Percentiles rank a stretch among this genome's conserved stretches.
These are phyloP conservation scores for Globicephala melas DNA, from an alignment of 2,113 vertebrate genomes.

Conservation along the genomic window DNA sequence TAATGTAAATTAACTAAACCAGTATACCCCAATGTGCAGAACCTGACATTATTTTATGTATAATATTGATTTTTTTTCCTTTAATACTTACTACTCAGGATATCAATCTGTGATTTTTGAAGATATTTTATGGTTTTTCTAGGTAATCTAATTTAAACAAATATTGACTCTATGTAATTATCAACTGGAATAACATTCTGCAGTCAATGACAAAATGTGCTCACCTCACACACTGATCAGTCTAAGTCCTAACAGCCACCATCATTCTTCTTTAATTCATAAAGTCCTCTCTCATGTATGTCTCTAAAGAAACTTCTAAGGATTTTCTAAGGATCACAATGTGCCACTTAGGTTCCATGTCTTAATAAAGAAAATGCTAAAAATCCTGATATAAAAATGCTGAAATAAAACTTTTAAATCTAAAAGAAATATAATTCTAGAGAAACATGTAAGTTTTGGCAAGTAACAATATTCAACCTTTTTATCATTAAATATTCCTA, in stretches of 20 bases:
- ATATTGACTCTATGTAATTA: neutral
- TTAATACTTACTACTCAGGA: neutral
- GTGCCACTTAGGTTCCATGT: neutral
- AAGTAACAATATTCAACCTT: neutral
- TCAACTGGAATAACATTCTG: neutral
- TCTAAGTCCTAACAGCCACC: neutral
- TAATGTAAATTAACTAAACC: neutral
- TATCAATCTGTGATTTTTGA: neutral
- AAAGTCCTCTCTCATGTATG: neutral
- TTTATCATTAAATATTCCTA: neutral
- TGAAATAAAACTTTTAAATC: neutral
- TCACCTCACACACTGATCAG: neutral
- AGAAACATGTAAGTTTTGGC: neutral
- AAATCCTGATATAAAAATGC: neutral
- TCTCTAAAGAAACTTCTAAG: neutral
- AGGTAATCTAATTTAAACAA: neutral
- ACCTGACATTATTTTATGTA: neutral
- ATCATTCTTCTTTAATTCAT: neutral
- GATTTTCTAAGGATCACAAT: neutral
- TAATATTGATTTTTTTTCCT: neutral
- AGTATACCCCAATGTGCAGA: neutral
- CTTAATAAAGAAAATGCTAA: neutral
- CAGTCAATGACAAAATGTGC: neutral
- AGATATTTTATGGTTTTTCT: neutral
- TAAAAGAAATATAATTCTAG: neutral